Conservation (phyloP, 2,113 vertebrate species). For the Phaethon lepturus region DNA sequence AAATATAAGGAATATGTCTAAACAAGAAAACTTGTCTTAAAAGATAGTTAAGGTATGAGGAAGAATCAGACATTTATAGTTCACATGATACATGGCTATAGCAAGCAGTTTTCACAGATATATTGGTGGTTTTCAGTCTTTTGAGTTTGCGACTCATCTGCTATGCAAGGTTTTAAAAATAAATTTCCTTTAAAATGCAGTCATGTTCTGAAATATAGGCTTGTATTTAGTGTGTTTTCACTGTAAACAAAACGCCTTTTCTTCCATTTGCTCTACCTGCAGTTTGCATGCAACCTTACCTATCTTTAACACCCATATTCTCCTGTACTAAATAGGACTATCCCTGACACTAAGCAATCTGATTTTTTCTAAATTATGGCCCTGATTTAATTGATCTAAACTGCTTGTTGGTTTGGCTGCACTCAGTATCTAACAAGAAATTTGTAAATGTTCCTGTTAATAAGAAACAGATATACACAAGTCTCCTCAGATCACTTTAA, state of each 20-base stretch:
- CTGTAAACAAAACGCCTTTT: background rate
- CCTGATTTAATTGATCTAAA: background rate
- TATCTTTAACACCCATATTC: background rate
- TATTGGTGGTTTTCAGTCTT: background rate
- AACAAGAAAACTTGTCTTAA: background rate
- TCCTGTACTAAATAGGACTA: background rate
- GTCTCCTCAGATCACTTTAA: background rate
- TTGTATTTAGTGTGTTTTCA: background rate
- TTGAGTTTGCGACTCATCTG: background rate
- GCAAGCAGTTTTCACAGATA: background rate
- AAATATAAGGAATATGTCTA: background rate
- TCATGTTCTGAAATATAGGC: background rate
- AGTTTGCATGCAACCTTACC: background rate
- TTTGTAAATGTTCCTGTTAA: background rate
- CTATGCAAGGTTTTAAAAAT: background rate
- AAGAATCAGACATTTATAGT: background rate
- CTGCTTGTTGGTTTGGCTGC: background rate
- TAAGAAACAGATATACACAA: background rate
- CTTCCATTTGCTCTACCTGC: background rate
- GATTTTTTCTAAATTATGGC: background rate
- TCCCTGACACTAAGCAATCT: background rate
- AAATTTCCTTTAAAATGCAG: background rate
- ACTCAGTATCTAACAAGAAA: background rate
- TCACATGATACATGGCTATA: background rate
- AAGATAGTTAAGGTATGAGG: background rate